Base-by-base conservation (phyloP, 2,113 vertebrate genomes). In the Ophiodon elongatus region DNA sequence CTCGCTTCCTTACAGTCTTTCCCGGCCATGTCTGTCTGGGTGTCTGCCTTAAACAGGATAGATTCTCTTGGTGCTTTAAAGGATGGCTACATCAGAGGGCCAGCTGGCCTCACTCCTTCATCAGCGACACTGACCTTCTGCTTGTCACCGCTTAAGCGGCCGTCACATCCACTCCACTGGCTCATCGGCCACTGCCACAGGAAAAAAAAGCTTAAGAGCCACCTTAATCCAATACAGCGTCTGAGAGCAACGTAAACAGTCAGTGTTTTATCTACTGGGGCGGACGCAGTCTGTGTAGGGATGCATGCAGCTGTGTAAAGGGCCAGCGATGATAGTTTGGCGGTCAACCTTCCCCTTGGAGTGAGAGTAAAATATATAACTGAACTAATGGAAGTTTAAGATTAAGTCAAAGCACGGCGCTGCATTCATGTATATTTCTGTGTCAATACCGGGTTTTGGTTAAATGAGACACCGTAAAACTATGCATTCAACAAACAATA, bases 51-150 rank as follows among this genome's bases (percentile, higher is more conserved):
- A 93, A 95, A 93, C 83, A 92, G 93, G 92, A 95, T 93, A 84
- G 93, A 95, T 94, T 88, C 93, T 91, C 89, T 86, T 21, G 23
- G 62, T 82, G 85, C 86, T 91, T 93, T 93, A 95, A 94, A 94
- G 91, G 92, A 94, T 93, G 90, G 92, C 91, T 90, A 85, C 90
- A 94, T 94, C 90, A 89, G 86, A 92, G 91, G 91, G 91, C 93
- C 90, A 92, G 90, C 90, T 93, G 93, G 91, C 87, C 92, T 90
- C 91, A 82, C 88, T 94, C 91, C 89, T 94, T 93, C 92, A 91
- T 94, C 93, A 93, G 85, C 85, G 80, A 91, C 92, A 86, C 93
- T 94, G 91, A 94, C 93, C 93, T 94, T 93, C 92, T 93, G 92
- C 93, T 91, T 93, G 94, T 94, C 93, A 91, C 91, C 83, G 92